Evolutionary conservation across 1,140 invertebrate species (phyloP).

Genomic region (Diorhabda elongata): DNA sequence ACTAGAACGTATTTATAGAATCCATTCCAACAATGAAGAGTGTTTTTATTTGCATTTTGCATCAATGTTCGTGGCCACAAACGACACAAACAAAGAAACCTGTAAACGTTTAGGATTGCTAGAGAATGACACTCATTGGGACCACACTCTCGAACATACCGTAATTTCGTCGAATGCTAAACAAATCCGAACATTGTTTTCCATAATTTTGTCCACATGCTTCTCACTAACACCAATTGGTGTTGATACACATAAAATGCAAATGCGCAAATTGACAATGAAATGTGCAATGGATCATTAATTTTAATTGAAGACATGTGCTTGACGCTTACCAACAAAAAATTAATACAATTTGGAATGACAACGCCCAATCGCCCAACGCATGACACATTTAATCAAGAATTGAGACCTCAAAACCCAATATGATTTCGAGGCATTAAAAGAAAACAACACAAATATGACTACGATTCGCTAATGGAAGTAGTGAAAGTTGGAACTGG

Average conservation of each 20-base stretch:
- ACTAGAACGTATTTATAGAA: too few species aligned
- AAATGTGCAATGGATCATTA: conserved; percentile 39
- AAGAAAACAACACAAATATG: too few species aligned
- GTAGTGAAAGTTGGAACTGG: too few species aligned
- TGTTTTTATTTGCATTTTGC: too few species aligned
- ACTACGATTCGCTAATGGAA: too few species aligned
- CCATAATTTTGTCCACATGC: conserved; percentile 35
- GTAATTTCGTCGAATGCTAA: conserved; percentile 35
- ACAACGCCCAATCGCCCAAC: conserved; percentile 42
- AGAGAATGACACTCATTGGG: conserved; percentile 46
- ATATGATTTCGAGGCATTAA: too few species aligned
- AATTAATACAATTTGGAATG: conserved; percentile 45
- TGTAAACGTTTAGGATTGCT: conserved; percentile 25
- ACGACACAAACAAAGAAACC: conserved; percentile 1
- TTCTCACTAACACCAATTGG: conserved; percentile 17
- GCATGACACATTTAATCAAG: conserved; percentile 43
- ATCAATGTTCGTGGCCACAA: too few species aligned
- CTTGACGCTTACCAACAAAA: conserved; percentile 38
- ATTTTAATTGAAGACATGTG: conserved; percentile 36
- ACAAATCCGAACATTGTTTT: conserved; percentile 48
- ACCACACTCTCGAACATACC: conserved; percentile 36
- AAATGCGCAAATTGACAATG: conserved; percentile 20
- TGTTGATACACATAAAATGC: conserved; percentile 26
- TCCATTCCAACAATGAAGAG: too few species aligned
- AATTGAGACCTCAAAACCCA: conserved; percentile 33